phyloP scores from a whole-genome alignment of 2,113 vertebrate species.

The Panthera tigris region DNA sequence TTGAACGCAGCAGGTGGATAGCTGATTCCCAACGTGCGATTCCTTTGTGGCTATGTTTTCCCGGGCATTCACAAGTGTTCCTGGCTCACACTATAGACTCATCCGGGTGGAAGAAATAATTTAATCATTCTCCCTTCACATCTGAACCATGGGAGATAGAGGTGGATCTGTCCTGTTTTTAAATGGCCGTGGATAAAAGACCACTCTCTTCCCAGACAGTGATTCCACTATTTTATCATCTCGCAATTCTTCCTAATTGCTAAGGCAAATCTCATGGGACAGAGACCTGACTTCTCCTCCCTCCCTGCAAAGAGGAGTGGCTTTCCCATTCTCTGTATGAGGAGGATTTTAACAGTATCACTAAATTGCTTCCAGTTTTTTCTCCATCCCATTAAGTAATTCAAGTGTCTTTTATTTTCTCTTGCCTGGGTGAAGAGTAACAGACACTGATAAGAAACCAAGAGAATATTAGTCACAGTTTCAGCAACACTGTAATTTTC shows the following conservation, averaged over 20 bases:
- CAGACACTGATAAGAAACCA: not conserved
- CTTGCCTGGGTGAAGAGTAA: not conserved
- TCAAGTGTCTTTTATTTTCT: not conserved
- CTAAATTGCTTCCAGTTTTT: not conserved
- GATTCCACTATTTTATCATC: conserved; percentile 3
- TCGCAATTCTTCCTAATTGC: not conserved
- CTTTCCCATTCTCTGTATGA: not conserved
- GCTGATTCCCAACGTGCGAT: not conserved
- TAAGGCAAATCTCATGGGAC: not conserved
- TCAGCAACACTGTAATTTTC: not conserved
- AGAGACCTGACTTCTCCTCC: not conserved
- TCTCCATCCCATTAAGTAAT: not conserved
- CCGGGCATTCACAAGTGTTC: not conserved
- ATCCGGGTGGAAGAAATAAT: not conserved
- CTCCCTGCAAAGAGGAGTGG: not conserved
- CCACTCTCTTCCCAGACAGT: not conserved
- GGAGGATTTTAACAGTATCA: not conserved
- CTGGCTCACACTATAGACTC: not conserved
- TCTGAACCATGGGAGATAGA: not conserved
- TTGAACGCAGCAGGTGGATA: not conserved
- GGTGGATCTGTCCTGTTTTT: not conserved
- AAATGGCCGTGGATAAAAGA: not conserved
- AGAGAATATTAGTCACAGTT: not conserved
- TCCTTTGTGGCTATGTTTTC: not conserved
- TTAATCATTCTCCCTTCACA: not conserved